Evolutionary conservation across 1,140 invertebrate genomes (phyloP).

Genomic region (Patella vulgata): DNA sequence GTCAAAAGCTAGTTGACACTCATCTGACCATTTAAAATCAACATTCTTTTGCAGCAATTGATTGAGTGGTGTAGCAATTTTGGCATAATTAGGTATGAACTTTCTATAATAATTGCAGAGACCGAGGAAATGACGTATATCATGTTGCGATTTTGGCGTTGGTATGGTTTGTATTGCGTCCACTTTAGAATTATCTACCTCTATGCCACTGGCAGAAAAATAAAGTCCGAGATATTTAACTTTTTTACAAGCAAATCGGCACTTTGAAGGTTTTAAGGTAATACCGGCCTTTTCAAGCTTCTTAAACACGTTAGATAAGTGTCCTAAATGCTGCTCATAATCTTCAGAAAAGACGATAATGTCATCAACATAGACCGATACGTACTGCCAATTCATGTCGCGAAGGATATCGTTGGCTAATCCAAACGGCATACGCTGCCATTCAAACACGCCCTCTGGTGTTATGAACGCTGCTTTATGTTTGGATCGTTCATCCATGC

Average conservation of each 20-base stretch:
- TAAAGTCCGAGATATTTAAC: conserved; percentile 40
- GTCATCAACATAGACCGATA: conserved; percentile 37
- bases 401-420: conserved; percentile 16
- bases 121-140: conserved; percentile 67
- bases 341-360: conserved; percentile 28
- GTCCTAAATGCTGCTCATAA: conserved; percentile 33
- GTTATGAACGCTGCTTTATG: conserved; percentile 40
- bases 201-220: conserved; percentile 30
- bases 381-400: conserved; percentile 32
- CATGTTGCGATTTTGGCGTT: conserved; percentile 43
- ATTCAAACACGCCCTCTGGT: conserved; percentile 28
- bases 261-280: conserved; percentile 30
- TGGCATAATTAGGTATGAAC: conserved; percentile 58
- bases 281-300: conserved; percentile 26
- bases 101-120: conserved; percentile 63
- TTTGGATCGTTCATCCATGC: conserved; percentile 22
- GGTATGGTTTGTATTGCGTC: conserved; percentile 29
- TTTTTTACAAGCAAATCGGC: conserved; percentile 24
- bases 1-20: conserved; percentile 39
- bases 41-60: conserved; percentile 24
- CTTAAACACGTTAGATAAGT: conserved; percentile 26
- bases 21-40: conserved; percentile 30
- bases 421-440: conserved; percentile 31
- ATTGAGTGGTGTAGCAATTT: conserved; percentile 57
- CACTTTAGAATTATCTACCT: conserved; percentile 26